A percentile compares a stretch with the other conserved stretches of the same genome.
Conservation (phyloP, 2,113 vertebrate genomes). For the Hippocampus barbouri region DNA sequence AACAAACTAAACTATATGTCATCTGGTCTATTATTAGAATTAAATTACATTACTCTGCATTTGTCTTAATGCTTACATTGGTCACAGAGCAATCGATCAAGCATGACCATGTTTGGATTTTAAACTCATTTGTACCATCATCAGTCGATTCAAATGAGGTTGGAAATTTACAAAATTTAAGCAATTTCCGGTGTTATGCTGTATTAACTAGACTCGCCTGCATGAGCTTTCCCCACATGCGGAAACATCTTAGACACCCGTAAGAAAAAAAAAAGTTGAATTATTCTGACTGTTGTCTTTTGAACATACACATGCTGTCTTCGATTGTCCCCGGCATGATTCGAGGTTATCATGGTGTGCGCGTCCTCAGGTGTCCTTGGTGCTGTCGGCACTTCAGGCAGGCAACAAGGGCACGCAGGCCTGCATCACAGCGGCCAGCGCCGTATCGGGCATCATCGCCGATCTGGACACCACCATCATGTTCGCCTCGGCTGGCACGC, state of each 20-base stretch:
- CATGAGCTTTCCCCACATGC: too few relatives aligned
- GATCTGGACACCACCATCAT: conserved; percentile 98
- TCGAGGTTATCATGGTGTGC: conserved; percentile 8
- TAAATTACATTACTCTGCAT: background rate
- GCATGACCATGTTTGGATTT: background rate
- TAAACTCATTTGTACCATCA: too few relatives aligned
- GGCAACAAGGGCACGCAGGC: conserved; percentile 98
- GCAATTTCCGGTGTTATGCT: too few relatives aligned
- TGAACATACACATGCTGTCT: background rate
- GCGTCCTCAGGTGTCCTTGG: conserved; percentile 84
- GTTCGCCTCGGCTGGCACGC: conserved; percentile 95
- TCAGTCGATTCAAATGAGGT: too few relatives aligned
- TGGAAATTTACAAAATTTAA: too few relatives aligned
- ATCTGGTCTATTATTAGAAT: background rate
- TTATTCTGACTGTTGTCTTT: background rate
- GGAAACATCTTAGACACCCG: too few relatives aligned
- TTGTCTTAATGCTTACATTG: too few relatives aligned
- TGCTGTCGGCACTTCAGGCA: conserved; percentile 93
- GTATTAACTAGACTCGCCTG: too few relatives aligned
- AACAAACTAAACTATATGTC: too few relatives aligned
- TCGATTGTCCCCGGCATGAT: conserved; percentile 14
- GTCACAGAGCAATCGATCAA: background rate
- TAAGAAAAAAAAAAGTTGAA: too few relatives aligned
- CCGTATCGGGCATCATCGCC: conserved; percentile 94
- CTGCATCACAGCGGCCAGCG: conserved; percentile 93